Base-by-base conservation (phyloP, 2,888 invertebrate species). In the Diadromus collaris region DNA sequence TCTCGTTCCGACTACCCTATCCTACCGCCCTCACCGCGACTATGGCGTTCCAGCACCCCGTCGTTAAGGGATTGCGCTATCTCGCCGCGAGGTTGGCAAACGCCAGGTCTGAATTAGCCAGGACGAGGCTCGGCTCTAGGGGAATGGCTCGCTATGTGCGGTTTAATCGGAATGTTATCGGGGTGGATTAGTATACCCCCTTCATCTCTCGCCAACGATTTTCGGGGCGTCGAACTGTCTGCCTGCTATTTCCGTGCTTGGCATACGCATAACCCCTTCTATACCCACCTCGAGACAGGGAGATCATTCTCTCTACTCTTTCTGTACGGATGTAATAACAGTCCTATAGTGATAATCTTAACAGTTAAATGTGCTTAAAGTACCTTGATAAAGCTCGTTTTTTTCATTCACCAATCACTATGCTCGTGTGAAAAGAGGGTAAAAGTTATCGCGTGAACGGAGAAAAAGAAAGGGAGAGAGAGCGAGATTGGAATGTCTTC, bases 91-190 rank as follows among this genome's bases (percentile, higher is more conserved):
- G 76, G 69, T 79, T 69, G 76, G 72, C 72, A 73, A 79, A 65
- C 72, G 75, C 76, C 70, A 58, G 64, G 44, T 69, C 72, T 76
- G 72, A 76, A 79, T 79, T 79, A 79, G 76, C 76, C 54, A 58
- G 68, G 76, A 60, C 64, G 64, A 69, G 69, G 51, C 67, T 68
- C 64, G 75, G 46, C 67, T 71, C 69, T 56, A 27, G 71, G 29
- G 67, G 46, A 78, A 65, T 67, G 58, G 56, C 51, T 68, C 56
- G 51, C 67, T 61, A 71, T 76, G 68, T 67, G 79, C 75, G 48
- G 72, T 73, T 79, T 79, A 79, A 79, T 79, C 79, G 79, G 76
- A 79, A 79, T 79, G 79, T 79, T 79, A 79, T 79, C 79, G 76
- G 76, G 68, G 64, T 73, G 76, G 75, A 79, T 75, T 79, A 79